Conservation (phyloP, 1,140 invertebrate genomes). For the Lepidurus arcticus region DNA sequence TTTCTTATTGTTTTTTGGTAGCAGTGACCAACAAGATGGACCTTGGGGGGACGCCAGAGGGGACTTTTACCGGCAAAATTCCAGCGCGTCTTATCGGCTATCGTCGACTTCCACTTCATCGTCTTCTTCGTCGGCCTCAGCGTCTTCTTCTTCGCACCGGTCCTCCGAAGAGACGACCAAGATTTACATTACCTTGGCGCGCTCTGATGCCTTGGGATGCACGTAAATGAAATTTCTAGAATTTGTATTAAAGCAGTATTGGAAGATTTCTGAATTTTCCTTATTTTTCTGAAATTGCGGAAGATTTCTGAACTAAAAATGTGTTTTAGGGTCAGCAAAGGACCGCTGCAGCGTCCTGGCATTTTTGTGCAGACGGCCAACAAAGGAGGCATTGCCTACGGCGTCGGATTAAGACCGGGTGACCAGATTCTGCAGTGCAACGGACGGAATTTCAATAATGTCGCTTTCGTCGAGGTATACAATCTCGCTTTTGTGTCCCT, state of each 20-base stretch:
- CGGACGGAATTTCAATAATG: conserved; percentile 66
- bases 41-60: conserved; percentile 1
- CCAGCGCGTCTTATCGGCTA: neutral
- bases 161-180: neutral
- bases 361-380: conserved; percentile 88
- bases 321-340: conserved; percentile 66
- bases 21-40: neutral
- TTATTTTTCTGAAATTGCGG: no score
- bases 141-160: neutral
- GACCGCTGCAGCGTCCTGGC: conserved; percentile 73
- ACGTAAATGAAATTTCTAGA: neutral
- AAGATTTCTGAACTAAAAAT: conserved; percentile 21
- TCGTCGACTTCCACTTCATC: neutral
- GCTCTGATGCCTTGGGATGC: neutral
- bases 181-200: neutral
- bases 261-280: no score
- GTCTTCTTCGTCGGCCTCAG: neutral
- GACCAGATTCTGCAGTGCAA: conserved; percentile 91
- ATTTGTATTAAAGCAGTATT: no score
- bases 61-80: neutral
- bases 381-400: conserved; percentile 75
- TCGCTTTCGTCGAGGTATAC: conserved; percentile 69
- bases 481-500: conserved; percentile 32
- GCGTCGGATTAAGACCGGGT: conserved; percentile 78
- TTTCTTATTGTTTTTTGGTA: conserved; percentile 28